Evolutionary conservation across 2,797 vertebrate genomes (phyloP).

Genomic region (Enteromius anoplus): DNA sequence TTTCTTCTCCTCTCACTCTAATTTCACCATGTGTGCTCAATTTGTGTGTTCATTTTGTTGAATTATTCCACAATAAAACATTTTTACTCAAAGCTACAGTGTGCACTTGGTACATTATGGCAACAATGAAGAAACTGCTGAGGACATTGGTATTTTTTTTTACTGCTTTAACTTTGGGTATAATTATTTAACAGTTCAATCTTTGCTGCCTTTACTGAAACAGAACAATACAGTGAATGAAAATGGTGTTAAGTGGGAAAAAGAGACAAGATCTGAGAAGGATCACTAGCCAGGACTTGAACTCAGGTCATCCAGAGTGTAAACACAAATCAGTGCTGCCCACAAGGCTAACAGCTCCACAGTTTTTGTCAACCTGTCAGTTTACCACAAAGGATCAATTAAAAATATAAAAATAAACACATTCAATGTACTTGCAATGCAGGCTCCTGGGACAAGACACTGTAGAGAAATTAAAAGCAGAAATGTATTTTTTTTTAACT

Average conservation of each 20-base stretch:
- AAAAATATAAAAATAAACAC: neutral
- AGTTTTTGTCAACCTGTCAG: neutral
- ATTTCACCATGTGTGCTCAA: conserved; percentile 28
- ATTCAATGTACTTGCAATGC: neutral
- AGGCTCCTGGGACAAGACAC: neutral
- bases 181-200: neutral
- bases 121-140: neutral
- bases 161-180: neutral
- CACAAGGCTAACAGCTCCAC: neutral
- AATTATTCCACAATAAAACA: neutral
- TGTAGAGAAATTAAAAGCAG: neutral
- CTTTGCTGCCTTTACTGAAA: neutral
- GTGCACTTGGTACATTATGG: neutral
- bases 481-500: neutral
- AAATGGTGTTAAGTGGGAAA: neutral
- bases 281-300: neutral
- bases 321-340: neutral
- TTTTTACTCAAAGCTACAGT: neutral
- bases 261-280: neutral
- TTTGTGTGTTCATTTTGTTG: neutral
- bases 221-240: neutral
- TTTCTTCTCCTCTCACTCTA: neutral
- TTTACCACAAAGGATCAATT: neutral
- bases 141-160: neutral
- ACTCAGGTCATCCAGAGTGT: neutral